phyloP scores from a whole-genome alignment of 1,140 invertebrate species.

The Grapholita molesta region DNA sequence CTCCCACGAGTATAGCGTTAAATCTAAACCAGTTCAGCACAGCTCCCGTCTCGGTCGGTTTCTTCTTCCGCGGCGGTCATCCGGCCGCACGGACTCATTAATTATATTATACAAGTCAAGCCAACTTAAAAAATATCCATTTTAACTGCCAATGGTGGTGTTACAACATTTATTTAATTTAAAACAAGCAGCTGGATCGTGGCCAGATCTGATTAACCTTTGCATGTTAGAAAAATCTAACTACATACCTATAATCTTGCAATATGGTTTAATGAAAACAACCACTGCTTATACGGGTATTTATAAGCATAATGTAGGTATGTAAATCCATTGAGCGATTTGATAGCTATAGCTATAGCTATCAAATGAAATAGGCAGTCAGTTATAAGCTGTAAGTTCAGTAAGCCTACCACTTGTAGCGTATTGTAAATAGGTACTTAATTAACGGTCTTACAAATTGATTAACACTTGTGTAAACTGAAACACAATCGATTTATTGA shows the following conservation, averaged over 20 bases:
- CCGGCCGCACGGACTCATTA: constrained; percentile 46
- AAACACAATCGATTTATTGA: constrained; percentile 3
- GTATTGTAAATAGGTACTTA: background rate
- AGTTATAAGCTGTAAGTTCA: background rate
- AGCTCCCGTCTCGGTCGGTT: constrained; percentile 50
- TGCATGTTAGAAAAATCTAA: background rate
- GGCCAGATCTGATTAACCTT: constrained; percentile 10
- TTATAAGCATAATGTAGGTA: no score
- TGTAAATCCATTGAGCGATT: no score
- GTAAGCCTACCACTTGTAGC: no score
- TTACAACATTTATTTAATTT: constrained; percentile 35
- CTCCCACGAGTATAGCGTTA: constrained; percentile 41
- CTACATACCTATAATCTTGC: background rate
- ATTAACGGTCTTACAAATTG: background rate
- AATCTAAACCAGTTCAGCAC: constrained; percentile 40
- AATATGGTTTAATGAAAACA: constrained; percentile 19
- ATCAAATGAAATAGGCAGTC: background rate
- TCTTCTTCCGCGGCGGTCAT: constrained; percentile 50
- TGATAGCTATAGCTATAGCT: background rate
- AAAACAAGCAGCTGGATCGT: background rate
- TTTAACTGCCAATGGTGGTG: constrained; percentile 27
- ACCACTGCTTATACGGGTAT: background rate
- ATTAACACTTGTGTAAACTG: background rate
- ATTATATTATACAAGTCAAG: constrained; percentile 59
- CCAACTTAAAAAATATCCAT: constrained; percentile 47